Conservation (phyloP, 2,113 vertebrate genomes). For the Coregonus clupeaformis region DNA sequence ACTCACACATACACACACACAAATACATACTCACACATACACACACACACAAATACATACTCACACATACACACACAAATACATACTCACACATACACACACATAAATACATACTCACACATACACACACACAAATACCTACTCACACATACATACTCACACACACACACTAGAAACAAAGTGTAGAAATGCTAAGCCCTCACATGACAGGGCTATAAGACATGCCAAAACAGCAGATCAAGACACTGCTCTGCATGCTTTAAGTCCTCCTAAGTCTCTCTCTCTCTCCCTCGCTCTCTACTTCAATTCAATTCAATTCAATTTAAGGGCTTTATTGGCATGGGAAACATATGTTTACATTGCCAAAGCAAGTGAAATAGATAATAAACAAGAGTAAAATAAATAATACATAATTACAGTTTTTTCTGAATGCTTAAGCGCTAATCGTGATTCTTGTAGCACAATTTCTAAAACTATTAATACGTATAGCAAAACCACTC, state of each 20-base stretch:
- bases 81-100: not conserved
- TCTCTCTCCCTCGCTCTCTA: too few species aligned
- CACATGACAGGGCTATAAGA: conserved; percentile 61
- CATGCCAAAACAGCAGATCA: conserved; percentile 60
- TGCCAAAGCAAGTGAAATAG: too few species aligned
- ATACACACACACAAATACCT: conserved; percentile 22
- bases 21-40: conserved; percentile 23
- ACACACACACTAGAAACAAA: conserved; percentile 21
- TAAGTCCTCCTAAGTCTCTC: conserved; percentile 44
- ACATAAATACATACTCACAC: too few species aligned
- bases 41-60: conserved; percentile 6
- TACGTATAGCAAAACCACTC: too few species aligned
- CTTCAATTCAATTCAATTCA: too few species aligned
- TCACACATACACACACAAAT: conserved; percentile 13
- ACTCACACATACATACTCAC: not conserved
- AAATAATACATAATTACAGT: too few species aligned
- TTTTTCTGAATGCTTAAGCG: too few species aligned
- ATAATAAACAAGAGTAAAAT: too few species aligned
- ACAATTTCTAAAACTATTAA: too few species aligned
- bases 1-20: conserved; percentile 27
- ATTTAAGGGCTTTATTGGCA: too few species aligned
- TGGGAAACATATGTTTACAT: too few species aligned
- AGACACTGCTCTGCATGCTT: conserved; percentile 44
- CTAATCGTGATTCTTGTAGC: too few species aligned
- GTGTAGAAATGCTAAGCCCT: conserved; percentile 30